A percentile compares a stretch with the other conserved stretches of the same genome.
Conservation (phyloP, 2,113 vertebrate species). For the Prolemur simus region DNA sequence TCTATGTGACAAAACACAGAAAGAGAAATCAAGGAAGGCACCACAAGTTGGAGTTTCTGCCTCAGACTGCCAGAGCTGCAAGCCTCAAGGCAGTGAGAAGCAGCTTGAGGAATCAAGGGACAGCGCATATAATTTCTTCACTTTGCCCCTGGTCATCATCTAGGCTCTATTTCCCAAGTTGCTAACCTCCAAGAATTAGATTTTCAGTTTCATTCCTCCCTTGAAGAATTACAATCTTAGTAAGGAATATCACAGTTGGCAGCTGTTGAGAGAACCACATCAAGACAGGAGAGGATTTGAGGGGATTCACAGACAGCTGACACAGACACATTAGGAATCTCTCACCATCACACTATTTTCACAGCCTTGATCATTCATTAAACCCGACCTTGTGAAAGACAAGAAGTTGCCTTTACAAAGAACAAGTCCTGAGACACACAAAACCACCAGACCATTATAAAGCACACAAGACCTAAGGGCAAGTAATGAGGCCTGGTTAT, state of each 20-base stretch:
- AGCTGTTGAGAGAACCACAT: slow-evolving; percentile 50
- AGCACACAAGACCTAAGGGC: not conserved
- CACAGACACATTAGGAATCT: slow-evolving; percentile 33
- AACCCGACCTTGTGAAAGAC: not conserved
- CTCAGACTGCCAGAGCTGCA: not conserved
- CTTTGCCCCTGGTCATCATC: not conserved
- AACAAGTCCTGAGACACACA: not conserved
- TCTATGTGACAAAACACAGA: not conserved
- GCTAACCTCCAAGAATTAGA: not conserved
- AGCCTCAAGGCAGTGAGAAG: not conserved
- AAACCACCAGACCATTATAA: not conserved
- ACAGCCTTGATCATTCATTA: slow-evolving; percentile 50
- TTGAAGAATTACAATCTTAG: slow-evolving; percentile 32
- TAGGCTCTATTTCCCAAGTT: not conserved
- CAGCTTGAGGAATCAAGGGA: too few relatives aligned
- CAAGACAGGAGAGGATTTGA: slow-evolving; percentile 26
- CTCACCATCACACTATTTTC: slow-evolving; percentile 37
- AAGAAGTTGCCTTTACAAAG: slow-evolving; percentile 8
- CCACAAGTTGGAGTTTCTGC: slow-evolving; percentile 12
- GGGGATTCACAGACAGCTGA: slow-evolving; percentile 37
- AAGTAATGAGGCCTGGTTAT: not conserved
- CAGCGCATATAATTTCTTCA: not conserved
- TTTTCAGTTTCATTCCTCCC: slow-evolving; percentile 14
- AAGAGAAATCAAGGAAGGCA: not conserved
- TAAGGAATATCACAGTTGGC: not conserved